Base-by-base conservation (phyloP, 37 sponge, comb jelly and placozoan species). In the Ianthella basta region DNA sequence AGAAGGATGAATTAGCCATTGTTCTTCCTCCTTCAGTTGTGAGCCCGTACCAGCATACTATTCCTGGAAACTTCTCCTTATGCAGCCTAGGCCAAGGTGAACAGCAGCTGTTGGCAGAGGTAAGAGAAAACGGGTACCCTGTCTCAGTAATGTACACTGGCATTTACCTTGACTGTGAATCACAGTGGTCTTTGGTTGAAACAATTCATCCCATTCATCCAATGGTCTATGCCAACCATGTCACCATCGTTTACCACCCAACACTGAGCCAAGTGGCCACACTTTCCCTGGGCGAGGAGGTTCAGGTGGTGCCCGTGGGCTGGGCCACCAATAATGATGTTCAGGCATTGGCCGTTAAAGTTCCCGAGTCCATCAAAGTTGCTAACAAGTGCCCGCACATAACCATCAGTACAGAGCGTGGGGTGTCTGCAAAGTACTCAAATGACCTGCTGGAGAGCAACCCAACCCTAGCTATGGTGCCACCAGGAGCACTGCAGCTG, bases 321-420 rank as follows among this genome's bases (percentile, higher is more conserved):
- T 57, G 59, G 44, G 90, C 83, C 34, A 63, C 86, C 32, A 86
- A 91, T 60, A 72, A 81, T 0, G 30, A 73, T 25, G 75, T 93
- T 4, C 97, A 96, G 65, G 94, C 91, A 30, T 90, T 82, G 0
- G 80, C 59, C 1, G 90, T 93, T 15, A 72, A 72, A 15, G 40
- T 88, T 0, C 88, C 86, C 23, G 41, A 33, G 0, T 87, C 67
- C 4, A 20, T 93, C 60, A 19, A 34, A 12, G 68, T 55, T 37
- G 85, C 80, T 19, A 93, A 91, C 35, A 50, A 60, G 34, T 10
- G 34, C 38, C 94, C 97, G n/a, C 97, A 96, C 77, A 86, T 96
- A 70, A 96, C 97, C 75, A 81, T 96, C 59, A 91, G 92, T 6
- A 82, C 85, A n/a, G 80, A 70, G 15, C n/a, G 61, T 0, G 64